These are phyloP conservation scores for Gymnocypris eckloni DNA, from an alignment of 2,797 vertebrate species.

Conservation along the genomic window DNA sequence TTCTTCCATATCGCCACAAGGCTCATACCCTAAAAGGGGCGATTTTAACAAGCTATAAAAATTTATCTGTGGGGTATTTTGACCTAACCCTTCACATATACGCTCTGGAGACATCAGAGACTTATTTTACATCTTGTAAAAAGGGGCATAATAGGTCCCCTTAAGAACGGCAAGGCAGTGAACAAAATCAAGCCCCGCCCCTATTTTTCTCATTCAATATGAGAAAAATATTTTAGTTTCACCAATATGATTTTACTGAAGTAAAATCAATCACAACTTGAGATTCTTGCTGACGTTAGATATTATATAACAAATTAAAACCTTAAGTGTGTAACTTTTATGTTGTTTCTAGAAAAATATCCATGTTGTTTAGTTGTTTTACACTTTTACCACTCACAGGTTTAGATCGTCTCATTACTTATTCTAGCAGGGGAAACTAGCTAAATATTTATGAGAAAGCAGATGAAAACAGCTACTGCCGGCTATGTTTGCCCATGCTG, in stretches of 20 bases:
- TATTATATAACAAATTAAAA: not conserved
- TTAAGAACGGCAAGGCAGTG: not conserved
- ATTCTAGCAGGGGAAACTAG: conserved; percentile 31
- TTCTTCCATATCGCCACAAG: no score
- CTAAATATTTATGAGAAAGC: conserved; percentile 42
- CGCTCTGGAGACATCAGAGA: not conserved
- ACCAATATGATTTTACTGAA: not conserved
- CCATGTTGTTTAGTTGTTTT: not conserved
- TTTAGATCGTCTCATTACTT: conserved; percentile 41
- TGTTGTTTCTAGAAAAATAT: not conserved
- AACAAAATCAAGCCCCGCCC: not conserved
- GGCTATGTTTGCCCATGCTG: conserved; percentile 32
- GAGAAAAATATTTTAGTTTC: not conserved
- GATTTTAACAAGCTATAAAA: no score
- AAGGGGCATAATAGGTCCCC: no score
- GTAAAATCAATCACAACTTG: not conserved
- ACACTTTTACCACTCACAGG: conserved; percentile 20
- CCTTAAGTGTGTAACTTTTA: not conserved
- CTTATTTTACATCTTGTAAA: not conserved
- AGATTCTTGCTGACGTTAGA: not conserved
- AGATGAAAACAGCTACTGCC: conserved; percentile 16
- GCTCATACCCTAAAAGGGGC: no score
- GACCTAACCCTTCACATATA: not conserved
- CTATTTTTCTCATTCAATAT: not conserved
- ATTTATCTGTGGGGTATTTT: not conserved